phyloP scores from a whole-genome alignment of 2,888 invertebrate genomes.

The Thecocarcelia acutangulata region DNA sequence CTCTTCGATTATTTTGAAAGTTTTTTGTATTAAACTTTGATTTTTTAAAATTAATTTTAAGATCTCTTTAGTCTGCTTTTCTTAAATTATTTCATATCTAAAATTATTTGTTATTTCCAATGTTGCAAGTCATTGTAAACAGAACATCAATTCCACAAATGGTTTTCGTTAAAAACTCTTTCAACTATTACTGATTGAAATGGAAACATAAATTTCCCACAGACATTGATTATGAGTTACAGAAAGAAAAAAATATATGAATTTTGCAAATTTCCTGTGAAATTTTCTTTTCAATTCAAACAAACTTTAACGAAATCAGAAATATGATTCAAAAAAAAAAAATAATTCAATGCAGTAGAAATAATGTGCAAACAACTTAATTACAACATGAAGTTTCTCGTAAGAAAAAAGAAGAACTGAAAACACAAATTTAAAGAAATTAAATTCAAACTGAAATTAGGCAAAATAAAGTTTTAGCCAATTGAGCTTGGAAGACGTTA shows the following conservation, averaged over 20 bases:
- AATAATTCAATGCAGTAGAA: constrained; percentile 1
- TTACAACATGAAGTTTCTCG: constrained; percentile 26
- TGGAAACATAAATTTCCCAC: constrained; percentile 20
- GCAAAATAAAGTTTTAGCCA: too few relatives aligned
- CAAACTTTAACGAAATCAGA: constrained; percentile 8
- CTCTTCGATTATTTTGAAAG: too few relatives aligned
- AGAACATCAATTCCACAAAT: too few relatives aligned
- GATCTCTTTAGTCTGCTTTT: too few relatives aligned
- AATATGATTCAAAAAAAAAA: constrained; percentile 5
- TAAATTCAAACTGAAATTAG: constrained; percentile 7
- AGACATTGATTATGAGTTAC: constrained; percentile 34
- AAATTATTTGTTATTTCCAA: too few relatives aligned
- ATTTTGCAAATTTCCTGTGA: constrained; percentile 30
- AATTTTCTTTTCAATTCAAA: constrained; percentile 26
- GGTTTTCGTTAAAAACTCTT: background rate
- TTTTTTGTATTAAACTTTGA: too few relatives aligned
- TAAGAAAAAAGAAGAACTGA: background rate
- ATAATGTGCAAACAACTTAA: constrained; percentile 39
- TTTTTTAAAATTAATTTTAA: too few relatives aligned
- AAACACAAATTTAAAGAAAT: constrained; percentile 1
- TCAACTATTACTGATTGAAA: background rate
- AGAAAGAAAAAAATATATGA: constrained; percentile 7
- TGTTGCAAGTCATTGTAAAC: too few relatives aligned
- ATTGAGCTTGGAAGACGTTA: too few relatives aligned
- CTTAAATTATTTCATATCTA: too few relatives aligned